These are phyloP conservation scores for Drosophila tsacasi DNA, from an alignment of 1,140 invertebrate species.

Conservation along the genomic window DNA sequence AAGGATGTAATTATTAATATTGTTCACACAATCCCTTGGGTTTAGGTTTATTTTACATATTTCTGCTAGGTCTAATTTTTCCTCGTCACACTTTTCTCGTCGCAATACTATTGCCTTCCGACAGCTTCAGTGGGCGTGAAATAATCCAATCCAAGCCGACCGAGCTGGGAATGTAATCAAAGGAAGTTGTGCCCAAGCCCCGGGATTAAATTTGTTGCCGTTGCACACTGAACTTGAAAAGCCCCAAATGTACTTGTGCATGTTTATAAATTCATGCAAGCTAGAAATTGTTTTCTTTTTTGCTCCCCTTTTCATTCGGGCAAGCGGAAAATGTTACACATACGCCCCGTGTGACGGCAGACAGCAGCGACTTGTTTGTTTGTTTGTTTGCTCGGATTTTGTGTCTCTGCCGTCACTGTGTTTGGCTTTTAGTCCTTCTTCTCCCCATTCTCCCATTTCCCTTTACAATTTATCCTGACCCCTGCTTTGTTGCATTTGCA, in stretches of 20 bases:
- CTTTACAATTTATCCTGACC: constrained; percentile 13
- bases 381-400: constrained; percentile 33
- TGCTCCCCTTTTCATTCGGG: constrained; percentile 14
- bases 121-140: constrained; percentile 24
- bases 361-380: constrained; percentile 41
- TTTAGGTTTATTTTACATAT: background rate
- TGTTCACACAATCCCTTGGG: background rate
- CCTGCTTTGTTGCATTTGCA: constrained; percentile 45
- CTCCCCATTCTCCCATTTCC: background rate
- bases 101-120: background rate
- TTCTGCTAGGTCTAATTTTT: background rate
- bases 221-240: constrained; percentile 30
- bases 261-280: constrained; percentile 36
- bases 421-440: constrained; percentile 41
- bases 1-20: background rate
- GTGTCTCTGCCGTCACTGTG: constrained; percentile 14
- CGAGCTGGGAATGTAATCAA: constrained; percentile 16
- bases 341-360: constrained; percentile 45
- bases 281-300: constrained; percentile 12
- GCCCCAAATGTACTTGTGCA: constrained; percentile 11
- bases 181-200: constrained; percentile 19
- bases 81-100: background rate
- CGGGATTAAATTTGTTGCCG: constrained; percentile 39
- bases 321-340: constrained; percentile 62
- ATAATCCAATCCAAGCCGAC: constrained; percentile 26